Evolutionary conservation across 2,797 vertebrate species (phyloP), one percentile per base, ranked within the genome.

Genomic region (Labeo calbasu): DNA sequence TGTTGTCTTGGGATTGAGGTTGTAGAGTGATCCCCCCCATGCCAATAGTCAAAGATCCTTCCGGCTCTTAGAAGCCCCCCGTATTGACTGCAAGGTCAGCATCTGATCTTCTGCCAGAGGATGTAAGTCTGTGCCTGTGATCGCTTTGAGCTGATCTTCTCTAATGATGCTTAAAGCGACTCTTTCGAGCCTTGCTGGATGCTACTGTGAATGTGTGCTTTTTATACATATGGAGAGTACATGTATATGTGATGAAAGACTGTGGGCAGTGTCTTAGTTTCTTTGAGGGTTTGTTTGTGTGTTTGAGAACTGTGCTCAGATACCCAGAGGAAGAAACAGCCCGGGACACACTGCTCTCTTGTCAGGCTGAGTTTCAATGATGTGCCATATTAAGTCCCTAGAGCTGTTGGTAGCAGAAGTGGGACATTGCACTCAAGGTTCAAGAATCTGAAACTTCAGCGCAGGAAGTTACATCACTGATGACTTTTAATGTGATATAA

Each of bases 301-400:
- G 50, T 71, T 65, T 79, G 77, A 55, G 78, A 66, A 50, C 17
- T 25, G 40, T 84, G 87, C 88, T 79, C 86, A 75, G 43, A 89
- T 87, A 86, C 90, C 87, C 85, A 83, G 83, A 93, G 91, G 91
- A 89, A 89, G 88, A 85, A 84, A 46, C 69, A 66, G 84, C 88
- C 85, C 85, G 87, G 71, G 90, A 82, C 91, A 82, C 90, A 90
- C 86, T 91, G 91, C 89, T 83, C 89, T 92, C 87, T 71, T 92
- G 92, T 93, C 92, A 91, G 89, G 90, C 82, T 89, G 90, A 84
- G 90, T 93, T 85, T 89, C 83, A 88, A 79, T 91, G 85, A 87
- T 69, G 32, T 81, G 85, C 66, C 87, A 88, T 63, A 84, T 70
- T 13, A 88, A 89, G 80, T 83, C 53, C 72, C 85, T 81, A 87